Evolutionary conservation across 2,113 vertebrate species (phyloP).

Genomic region (Stegastes partitus): DNA sequence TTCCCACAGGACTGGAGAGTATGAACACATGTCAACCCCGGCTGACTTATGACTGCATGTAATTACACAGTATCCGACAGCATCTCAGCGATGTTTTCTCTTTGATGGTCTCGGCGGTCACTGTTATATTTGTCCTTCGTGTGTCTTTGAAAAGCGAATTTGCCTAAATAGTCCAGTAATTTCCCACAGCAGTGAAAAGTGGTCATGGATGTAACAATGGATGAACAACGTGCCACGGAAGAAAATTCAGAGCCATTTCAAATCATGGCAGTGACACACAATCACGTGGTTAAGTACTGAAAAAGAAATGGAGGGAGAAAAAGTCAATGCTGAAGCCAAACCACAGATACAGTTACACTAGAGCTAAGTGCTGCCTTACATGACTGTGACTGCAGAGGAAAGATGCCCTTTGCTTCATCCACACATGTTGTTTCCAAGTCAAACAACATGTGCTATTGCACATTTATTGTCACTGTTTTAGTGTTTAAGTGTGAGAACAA

Average conservation of each 20-base stretch:
- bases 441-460: constrained; percentile 8
- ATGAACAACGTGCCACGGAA: constrained; percentile 9
- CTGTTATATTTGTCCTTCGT: constrained; percentile 46
- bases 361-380: constrained; percentile 1
- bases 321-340: constrained; percentile 22
- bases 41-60: constrained; percentile 59
- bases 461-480: not conserved
- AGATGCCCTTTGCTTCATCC: constrained; percentile 2
- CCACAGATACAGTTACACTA: constrained; percentile 36
- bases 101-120: constrained; percentile 57
- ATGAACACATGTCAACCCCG: constrained; percentile 32
- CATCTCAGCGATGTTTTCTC: constrained; percentile 39
- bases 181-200: constrained; percentile 20
- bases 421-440: constrained; percentile 17
- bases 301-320: constrained; percentile 20
- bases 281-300: constrained; percentile 4
- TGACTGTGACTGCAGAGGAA: not conserved
- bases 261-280: not conserved
- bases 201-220: constrained; percentile 5
- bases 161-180: constrained; percentile 15
- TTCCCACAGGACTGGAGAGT: constrained; percentile 20
- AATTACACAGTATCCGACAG: constrained; percentile 56
- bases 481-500: not conserved
- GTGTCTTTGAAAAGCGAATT: constrained; percentile 39
- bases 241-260: constrained; percentile 24